Conservation (phyloP, 2,113 vertebrate species). For the Brachyhypopomus occidentalis region DNA sequence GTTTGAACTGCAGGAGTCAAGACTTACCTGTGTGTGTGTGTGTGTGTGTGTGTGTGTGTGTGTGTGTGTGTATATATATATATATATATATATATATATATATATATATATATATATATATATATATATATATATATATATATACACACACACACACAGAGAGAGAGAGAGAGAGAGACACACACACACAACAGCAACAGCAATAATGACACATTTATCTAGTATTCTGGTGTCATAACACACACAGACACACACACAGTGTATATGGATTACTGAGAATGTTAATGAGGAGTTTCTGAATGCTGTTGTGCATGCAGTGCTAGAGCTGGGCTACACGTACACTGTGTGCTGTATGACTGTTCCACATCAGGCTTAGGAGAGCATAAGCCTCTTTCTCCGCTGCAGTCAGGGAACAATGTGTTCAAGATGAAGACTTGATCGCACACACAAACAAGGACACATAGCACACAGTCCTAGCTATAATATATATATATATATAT, state of each 20-base stretch:
- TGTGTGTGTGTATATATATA: no score
- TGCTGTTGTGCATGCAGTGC: neutral
- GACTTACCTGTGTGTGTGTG: neutral
- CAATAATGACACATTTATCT: no score
- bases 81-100: no score
- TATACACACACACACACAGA: no score
- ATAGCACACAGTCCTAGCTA: neutral
- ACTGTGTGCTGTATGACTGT: neutral
- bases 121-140: no score
- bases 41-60: conserved; percentile 21
- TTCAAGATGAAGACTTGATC: neutral
- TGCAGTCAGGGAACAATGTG: neutral
- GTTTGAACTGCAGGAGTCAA: conserved; percentile 16
- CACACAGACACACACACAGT: no score
- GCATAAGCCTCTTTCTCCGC: neutral
- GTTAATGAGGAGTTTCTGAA: neutral
- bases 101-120: no score
- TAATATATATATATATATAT: neutral
- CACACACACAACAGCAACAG: no score
- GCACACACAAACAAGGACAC: neutral
- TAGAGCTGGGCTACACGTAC: no score
- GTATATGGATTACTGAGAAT: neutral
- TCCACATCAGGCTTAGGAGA: neutral
- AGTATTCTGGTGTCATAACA: no score
- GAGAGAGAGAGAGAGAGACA: no score